phyloP scores from a whole-genome alignment of 1,140 invertebrate genomes.

The Hetaerina americana region DNA sequence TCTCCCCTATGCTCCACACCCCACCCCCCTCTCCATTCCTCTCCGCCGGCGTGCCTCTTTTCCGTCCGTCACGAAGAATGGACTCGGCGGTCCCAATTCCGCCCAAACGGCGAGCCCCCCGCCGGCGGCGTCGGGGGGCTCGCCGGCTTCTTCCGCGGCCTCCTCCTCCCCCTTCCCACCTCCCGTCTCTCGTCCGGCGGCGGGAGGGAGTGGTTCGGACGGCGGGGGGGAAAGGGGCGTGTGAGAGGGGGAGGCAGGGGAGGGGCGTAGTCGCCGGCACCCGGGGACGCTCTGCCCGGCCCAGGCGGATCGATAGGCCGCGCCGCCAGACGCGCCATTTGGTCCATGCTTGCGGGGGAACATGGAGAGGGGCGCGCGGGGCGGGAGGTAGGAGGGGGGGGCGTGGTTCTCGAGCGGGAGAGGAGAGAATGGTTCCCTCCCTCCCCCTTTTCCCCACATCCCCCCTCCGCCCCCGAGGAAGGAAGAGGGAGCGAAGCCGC shows the following conservation, averaged over 20 bases:
- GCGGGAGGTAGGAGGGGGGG: neutral
- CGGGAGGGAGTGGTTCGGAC: neutral
- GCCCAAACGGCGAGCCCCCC: too few relatives aligned
- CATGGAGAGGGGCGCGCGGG: neutral
- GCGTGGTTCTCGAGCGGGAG: neutral
- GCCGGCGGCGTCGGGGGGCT: neutral
- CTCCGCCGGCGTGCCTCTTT: too few relatives aligned
- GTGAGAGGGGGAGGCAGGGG: conserved; percentile 16
- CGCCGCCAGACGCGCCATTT: conserved; percentile 5
- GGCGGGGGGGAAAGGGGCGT: conserved; percentile 9
- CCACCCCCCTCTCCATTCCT: neutral
- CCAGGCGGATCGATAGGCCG: conserved; percentile 18
- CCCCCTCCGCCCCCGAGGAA: too few relatives aligned
- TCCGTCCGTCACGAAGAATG: too few relatives aligned
- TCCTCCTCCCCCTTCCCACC: neutral
- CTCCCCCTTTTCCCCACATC: too few relatives aligned
- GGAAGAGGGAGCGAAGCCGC: too few relatives aligned
- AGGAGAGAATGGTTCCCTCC: too few relatives aligned
- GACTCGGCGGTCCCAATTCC: too few relatives aligned
- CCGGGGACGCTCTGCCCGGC: conserved; percentile 18
- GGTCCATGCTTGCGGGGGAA: neutral
- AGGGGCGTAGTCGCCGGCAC: conserved; percentile 20
- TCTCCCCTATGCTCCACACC: neutral
- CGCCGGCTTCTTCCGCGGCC: conserved; percentile 7
- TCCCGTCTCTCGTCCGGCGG: neutral